These are phyloP conservation scores for Mimas tiliae DNA, from an alignment of 2,888 invertebrate genomes.

Conservation along the genomic window DNA sequence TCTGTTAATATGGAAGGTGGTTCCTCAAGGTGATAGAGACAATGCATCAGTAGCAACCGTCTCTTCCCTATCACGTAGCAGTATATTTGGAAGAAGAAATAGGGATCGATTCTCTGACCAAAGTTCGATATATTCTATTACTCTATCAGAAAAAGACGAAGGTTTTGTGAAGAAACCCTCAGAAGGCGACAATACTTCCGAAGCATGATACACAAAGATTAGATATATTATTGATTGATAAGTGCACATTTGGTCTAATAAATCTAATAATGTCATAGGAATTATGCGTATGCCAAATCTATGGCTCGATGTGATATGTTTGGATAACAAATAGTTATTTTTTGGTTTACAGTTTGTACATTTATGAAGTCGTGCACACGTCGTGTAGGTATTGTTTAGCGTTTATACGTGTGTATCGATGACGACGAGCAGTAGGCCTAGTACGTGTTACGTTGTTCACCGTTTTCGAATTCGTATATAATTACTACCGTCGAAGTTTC, in stretches of 20 bases:
- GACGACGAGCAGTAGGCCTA: too few species aligned
- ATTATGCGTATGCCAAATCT: background rate
- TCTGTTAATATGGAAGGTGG: slow-evolving; percentile 83
- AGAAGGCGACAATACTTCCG: slow-evolving; percentile 79
- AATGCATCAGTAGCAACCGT: slow-evolving; percentile 75
- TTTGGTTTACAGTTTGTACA: background rate
- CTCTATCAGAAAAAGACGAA: slow-evolving; percentile 77
- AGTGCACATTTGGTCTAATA: slow-evolving; percentile 41
- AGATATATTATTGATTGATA: slow-evolving; percentile 38
- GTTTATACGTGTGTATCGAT: too few species aligned
- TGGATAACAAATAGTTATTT: background rate
- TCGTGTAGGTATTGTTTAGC: too few species aligned
- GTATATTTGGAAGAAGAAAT: slow-evolving; percentile 71
- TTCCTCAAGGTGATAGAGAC: slow-evolving; percentile 81
- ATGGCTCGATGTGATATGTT: slow-evolving; percentile 12
- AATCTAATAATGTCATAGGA: background rate
- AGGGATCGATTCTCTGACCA: slow-evolving; percentile 75
- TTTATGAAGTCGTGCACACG: too few species aligned
- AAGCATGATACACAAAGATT: slow-evolving; percentile 63
- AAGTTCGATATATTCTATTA: slow-evolving; percentile 79
- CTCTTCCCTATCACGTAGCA: slow-evolving; percentile 71
- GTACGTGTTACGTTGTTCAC: too few species aligned
- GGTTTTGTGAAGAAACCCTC: slow-evolving; percentile 62
- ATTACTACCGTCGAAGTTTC: too few species aligned
- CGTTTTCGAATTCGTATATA: too few species aligned